These are phyloP conservation scores for Ostrea edulis DNA, from an alignment of 1,140 invertebrate species.

Conservation along the genomic window DNA sequence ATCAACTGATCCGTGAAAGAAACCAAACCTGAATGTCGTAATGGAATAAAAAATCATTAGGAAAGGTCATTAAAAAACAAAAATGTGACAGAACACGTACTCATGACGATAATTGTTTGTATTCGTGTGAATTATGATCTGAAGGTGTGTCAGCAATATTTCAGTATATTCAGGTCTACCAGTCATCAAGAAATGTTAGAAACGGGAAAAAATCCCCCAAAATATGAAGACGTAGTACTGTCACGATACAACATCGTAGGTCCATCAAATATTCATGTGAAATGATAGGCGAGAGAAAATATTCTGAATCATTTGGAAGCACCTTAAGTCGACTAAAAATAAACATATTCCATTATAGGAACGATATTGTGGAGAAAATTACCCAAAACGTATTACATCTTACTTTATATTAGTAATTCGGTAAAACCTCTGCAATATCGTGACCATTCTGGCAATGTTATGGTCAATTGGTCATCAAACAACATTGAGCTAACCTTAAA, in stretches of 20 bases:
- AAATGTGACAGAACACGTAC: slow-evolving; percentile 5
- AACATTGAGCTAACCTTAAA: not conserved
- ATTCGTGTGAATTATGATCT: slow-evolving; percentile 14
- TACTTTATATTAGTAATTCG: not conserved
- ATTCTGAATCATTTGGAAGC: not conserved
- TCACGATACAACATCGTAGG: not conserved
- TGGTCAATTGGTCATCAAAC: slow-evolving; percentile 11
- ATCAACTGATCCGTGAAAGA: not conserved
- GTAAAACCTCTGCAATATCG: not conserved
- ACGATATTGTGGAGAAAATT: not conserved
- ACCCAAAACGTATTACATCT: not conserved
- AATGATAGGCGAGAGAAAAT: not conserved
- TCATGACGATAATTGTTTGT: not conserved
- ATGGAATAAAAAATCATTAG: not conserved
- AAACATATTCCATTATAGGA: not conserved
- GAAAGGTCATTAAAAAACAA: not conserved
- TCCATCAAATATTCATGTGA: not conserved
- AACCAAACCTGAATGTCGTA: not conserved
- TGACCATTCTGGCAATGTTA: not conserved
- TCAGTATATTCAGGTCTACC: not conserved
- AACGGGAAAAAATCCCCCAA: not conserved
- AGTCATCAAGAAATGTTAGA: not conserved
- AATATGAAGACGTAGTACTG: not conserved
- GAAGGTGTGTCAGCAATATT: not conserved
- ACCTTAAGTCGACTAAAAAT: not conserved